phyloP scores from a whole-genome alignment of 2,113 vertebrate species.

The Takifugu bimaculatus region DNA sequence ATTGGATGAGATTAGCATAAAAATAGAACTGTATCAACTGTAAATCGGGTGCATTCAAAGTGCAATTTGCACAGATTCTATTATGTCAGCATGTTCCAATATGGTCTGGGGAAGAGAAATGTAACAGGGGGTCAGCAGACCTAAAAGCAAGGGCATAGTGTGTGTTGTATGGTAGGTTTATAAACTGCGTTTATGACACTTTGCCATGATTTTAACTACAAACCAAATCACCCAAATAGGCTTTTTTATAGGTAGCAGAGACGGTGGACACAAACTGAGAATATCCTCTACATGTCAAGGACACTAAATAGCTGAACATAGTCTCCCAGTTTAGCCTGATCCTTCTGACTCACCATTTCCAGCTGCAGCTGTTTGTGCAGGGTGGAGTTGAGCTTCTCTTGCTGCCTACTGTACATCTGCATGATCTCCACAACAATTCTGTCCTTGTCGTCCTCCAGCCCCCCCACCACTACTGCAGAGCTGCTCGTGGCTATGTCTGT shows the following conservation, averaged over 20 bases:
- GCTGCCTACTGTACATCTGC: slow-evolving; percentile 92
- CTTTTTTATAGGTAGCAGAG: not conserved
- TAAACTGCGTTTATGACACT: too few relatives aligned
- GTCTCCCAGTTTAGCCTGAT: slow-evolving; percentile 20
- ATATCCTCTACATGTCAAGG: slow-evolving; percentile 37
- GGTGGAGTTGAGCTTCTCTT: slow-evolving; percentile 90
- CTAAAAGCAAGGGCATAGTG: too few relatives aligned
- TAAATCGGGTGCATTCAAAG: too few relatives aligned
- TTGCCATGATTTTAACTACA: not conserved
- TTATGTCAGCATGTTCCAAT: too few relatives aligned
- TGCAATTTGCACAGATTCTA: too few relatives aligned
- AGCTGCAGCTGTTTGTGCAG: slow-evolving; percentile 92
- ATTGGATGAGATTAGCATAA: too few relatives aligned
- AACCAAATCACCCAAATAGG: too few relatives aligned
- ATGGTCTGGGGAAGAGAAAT: too few relatives aligned
- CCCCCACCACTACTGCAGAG: slow-evolving; percentile 31
- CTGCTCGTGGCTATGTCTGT: slow-evolving; percentile 54
- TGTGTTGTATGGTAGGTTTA: too few relatives aligned
- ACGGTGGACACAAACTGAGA: slow-evolving; percentile 26
- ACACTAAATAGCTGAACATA: slow-evolving; percentile 29
- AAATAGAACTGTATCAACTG: too few relatives aligned
- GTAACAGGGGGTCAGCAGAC: too few relatives aligned
- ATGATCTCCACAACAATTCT: slow-evolving; percentile 96
- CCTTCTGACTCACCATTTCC: slow-evolving; percentile 83
- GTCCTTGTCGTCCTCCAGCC: slow-evolving; percentile 90